Percentiles rank a stretch among this genome's conserved stretches.
These are phyloP conservation scores for Diachasma alloeum DNA, from an alignment of 1,140 invertebrate species.

Conservation along the genomic window DNA sequence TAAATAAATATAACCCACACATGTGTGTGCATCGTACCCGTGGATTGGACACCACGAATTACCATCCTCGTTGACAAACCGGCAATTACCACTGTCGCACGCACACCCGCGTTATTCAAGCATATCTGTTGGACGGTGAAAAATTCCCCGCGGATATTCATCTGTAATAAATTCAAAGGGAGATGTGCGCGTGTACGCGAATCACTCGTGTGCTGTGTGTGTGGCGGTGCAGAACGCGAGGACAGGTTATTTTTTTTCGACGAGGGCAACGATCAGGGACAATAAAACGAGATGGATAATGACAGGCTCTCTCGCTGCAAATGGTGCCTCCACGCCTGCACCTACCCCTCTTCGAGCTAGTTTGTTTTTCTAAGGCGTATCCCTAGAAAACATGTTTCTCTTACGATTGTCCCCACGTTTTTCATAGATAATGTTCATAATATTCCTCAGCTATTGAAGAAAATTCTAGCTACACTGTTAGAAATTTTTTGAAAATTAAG, in stretches of 20 bases:
- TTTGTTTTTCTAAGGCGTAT: neutral
- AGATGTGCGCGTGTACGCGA: neutral
- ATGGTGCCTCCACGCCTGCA: too few species aligned
- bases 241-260: conserved; percentile 1
- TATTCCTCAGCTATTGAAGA: too few species aligned
- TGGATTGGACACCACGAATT: conserved; percentile 15
- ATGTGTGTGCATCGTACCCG: neutral
- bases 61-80: conserved; percentile 21
- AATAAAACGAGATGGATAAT: conserved; percentile 23
- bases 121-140: conserved; percentile 16
- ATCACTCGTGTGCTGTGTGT: neutral
- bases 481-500: too few species aligned
- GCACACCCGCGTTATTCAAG: conserved; percentile 21
- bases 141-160: conserved; percentile 24
- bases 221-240: conserved; percentile 1
- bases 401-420: too few species aligned
- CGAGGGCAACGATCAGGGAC: conserved; percentile 17
- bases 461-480: too few species aligned
- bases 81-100: conserved; percentile 30
- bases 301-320: neutral
- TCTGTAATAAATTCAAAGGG: conserved; percentile 32
- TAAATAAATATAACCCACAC: conserved; percentile 7
- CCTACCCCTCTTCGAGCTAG: neutral
- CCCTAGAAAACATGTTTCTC: too few species aligned
- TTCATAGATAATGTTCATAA: too few species aligned